A percentile compares a stretch with the other conserved stretches of the same genome.
Evolutionary conservation across 2,113 vertebrate species (phyloP).

Genomic region (Vireo altiloquus): DNA sequence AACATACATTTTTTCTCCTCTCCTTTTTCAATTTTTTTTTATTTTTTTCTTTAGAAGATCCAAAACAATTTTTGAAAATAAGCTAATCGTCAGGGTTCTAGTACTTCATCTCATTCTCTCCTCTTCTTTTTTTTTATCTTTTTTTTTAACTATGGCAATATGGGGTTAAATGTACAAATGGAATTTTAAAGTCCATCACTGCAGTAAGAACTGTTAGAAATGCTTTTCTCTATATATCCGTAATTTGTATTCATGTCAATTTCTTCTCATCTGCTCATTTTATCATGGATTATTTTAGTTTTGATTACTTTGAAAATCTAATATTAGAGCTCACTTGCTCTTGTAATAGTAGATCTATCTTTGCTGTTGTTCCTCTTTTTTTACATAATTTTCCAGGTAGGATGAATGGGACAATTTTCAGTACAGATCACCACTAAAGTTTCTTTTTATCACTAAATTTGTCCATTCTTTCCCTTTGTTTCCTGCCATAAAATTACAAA

Average conservation of each 20-base stretch:
- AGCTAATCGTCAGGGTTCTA: not conserved
- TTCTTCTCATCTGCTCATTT: not conserved
- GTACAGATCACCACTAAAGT: not conserved
- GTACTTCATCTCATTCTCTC: not conserved
- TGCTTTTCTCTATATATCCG: not conserved
- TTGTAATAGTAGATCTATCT: not conserved
- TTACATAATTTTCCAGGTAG: not conserved
- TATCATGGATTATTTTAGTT: not conserved
- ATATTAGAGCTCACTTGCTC: not conserved
- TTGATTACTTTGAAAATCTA: not conserved
- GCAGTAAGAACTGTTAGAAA: not conserved
- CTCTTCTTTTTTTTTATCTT: not conserved
- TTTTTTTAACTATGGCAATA: not conserved
- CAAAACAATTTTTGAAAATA: not conserved
- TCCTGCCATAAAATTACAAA: not conserved
- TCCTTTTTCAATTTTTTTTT: fast-evolving
- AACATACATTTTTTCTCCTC: fast-evolving
- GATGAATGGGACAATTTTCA: not conserved
- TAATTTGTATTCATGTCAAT: not conserved
- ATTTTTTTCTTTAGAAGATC: not conserved
- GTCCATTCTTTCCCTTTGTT: not conserved
- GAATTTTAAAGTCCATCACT: not conserved
- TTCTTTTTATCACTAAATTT: not conserved
- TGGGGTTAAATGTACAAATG: not conserved
- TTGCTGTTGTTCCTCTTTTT: not conserved